Evolutionary conservation across 2,797 vertebrate genomes (phyloP), one percentile per base, ranked within the genome.

Genomic region (Sebastes oblongus): DNA sequence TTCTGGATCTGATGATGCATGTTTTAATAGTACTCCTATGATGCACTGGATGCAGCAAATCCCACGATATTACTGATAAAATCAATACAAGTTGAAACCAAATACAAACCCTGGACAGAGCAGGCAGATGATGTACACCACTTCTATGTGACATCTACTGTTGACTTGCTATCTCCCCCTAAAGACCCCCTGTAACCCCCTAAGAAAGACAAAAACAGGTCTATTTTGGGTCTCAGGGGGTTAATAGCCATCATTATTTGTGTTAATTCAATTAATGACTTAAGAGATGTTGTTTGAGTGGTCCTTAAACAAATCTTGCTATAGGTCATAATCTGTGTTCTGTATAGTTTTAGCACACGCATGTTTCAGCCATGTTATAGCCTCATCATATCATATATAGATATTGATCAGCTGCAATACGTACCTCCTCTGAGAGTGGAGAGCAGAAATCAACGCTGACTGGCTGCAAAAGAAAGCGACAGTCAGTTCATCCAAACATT

Each of bases 371-470:
- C 25, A 59, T 46, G 13, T 30, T 9, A 60, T 2, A 39, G 16
- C 8, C 34, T 20, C 54, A 13, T 9, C 16, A 10, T 8, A 9
- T 14, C 2, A 66, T 12, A 36, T 36, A 36, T 14, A 10, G 27
- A 20, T 6, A 22, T 5, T 8, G 0, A 64, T 13, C 2, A 2
- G 25, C 4, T 10, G 64, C 3, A 73, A 6, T 34, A 97, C 97
- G 73, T 95, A 99, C 98, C 98, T 99, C 93, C 96, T 98, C 91
- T 97, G 95, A 86, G 98, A 97, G 94, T 99, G 98, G 87, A 97
- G 97, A 93, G 97, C 92, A 90, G 97, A 94, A 88, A 95, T 97
- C 95, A 99, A 76, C 89, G 98, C 97, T 93, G 97, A 96, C 94
- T 98, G 98, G 96, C 98, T 99, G 96, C 96, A 94, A 96, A 87